A percentile compares a stretch with the other conserved stretches of the same genome.
phyloP scores from a whole-genome alignment of 2,888 invertebrate genomes.

The Pterostichus niger region DNA sequence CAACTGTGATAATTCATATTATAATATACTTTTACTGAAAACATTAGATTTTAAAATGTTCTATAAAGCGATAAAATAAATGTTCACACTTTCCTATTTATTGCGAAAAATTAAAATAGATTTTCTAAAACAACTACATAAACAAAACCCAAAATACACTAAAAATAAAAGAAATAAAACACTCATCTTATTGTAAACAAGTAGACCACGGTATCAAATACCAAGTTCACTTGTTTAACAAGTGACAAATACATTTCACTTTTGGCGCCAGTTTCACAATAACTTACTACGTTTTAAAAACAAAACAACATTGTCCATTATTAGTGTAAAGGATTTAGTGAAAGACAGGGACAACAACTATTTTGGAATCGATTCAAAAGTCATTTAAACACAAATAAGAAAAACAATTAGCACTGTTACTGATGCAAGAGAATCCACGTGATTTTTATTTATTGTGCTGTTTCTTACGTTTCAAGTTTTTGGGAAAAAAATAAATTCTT shows the following conservation, averaged over 20 bases:
- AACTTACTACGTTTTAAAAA: background rate
- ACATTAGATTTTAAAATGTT: too few relatives aligned
- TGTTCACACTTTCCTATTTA: background rate
- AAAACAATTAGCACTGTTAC: conserved; percentile 30
- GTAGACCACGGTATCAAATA: conserved; percentile 9
- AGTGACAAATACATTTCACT: background rate
- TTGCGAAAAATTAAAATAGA: background rate
- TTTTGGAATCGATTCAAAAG: conserved; percentile 48
- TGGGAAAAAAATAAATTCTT: conserved; percentile 4
- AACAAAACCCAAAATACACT: background rate
- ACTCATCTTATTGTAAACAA: conserved; percentile 1
- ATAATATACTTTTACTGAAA: too few relatives aligned
- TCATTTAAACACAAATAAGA: background rate
- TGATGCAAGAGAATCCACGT: conserved; percentile 30
- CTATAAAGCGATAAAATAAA: too few relatives aligned
- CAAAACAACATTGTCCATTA: conserved; percentile 19
- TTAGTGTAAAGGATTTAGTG: background rate
- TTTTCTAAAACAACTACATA: background rate
- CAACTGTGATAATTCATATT: too few relatives aligned
- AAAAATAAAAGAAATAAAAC: background rate
- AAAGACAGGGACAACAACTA: background rate
- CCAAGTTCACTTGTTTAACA: conserved; percentile 27
- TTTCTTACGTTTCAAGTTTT: conserved; percentile 17
- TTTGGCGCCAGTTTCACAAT: conserved; percentile 7
- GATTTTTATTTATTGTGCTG: conserved; percentile 39